Conservation (phyloP, 2,797 vertebrate genomes). For the Todus mexicanus region DNA sequence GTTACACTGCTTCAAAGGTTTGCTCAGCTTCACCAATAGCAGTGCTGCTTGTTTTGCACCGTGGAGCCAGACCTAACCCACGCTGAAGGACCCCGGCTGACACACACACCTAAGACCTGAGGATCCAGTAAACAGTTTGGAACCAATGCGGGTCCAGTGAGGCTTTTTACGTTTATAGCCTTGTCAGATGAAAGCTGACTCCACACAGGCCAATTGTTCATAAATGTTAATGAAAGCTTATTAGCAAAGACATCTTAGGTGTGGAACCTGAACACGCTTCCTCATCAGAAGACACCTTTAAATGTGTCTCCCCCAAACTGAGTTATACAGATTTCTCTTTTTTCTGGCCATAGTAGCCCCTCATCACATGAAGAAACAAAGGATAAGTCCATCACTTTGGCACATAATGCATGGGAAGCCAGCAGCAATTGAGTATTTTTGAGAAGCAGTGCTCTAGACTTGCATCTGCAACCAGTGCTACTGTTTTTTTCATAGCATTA, state of each 20-base stretch:
- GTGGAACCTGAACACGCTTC: not conserved
- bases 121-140: not conserved
- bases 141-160: accelerated
- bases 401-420: not conserved
- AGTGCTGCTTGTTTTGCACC: not conserved
- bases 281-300: not conserved
- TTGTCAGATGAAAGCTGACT: not conserved
- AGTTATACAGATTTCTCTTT: not conserved
- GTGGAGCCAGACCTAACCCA: not conserved
- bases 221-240: not conserved
- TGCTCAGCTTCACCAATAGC: not conserved
- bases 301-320: not conserved
- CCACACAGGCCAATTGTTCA: not conserved
- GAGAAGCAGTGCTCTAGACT: not conserved
- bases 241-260: not conserved
- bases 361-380: not conserved
- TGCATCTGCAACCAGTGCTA: not conserved
- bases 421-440: not conserved
- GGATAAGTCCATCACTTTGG: not conserved
- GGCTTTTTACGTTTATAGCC: not conserved
- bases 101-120: not conserved
- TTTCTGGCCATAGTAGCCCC: not conserved
- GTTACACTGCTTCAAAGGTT: not conserved
- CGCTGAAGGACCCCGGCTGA: not conserved
- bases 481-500: accelerated